Percentiles rank a stretch among this genome's conserved stretches.
phyloP scores from a whole-genome alignment of 1,140 invertebrate species.

The Lasaia peninsularis region DNA sequence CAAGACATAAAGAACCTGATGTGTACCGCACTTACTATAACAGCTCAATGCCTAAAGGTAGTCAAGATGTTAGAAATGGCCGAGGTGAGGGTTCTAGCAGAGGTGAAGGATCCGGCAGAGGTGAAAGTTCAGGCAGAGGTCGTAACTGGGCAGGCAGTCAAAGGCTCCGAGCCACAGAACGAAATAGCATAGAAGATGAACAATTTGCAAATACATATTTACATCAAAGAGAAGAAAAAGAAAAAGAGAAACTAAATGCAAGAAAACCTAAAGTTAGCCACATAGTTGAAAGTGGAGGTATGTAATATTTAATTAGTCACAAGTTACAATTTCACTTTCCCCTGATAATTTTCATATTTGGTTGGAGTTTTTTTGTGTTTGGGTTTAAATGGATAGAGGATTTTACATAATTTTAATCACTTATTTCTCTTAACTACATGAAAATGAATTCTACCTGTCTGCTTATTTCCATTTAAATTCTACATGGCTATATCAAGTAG shows the following conservation, averaged over 20 bases:
- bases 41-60: slow-evolving; percentile 50
- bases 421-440: no score
- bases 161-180: slow-evolving; percentile 39
- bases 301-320: not conserved
- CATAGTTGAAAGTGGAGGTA: slow-evolving; percentile 18
- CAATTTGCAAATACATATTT: slow-evolving; percentile 58
- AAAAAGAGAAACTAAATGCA: slow-evolving; percentile 38
- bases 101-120: slow-evolving; percentile 39
- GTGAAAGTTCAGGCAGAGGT: slow-evolving; percentile 39
- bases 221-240: slow-evolving; percentile 42
- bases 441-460: no score
- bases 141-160: slow-evolving; percentile 53
- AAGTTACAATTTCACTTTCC: not conserved
- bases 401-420: no score
- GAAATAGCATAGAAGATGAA: slow-evolving; percentile 53
- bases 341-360: no score
- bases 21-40: slow-evolving; percentile 56
- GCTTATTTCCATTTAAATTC: no score
- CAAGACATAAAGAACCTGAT: slow-evolving; percentile 53
- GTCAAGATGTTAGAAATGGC: slow-evolving; percentile 52
- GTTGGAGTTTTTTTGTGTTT: no score
- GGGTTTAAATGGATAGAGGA: no score
- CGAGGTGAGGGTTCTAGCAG: slow-evolving; percentile 43
- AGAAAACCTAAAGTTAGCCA: slow-evolving; percentile 22
- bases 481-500: no score